phyloP scores from a whole-genome alignment of 1,140 invertebrate genomes.

The Ptiloglossa arizonensis region DNA sequence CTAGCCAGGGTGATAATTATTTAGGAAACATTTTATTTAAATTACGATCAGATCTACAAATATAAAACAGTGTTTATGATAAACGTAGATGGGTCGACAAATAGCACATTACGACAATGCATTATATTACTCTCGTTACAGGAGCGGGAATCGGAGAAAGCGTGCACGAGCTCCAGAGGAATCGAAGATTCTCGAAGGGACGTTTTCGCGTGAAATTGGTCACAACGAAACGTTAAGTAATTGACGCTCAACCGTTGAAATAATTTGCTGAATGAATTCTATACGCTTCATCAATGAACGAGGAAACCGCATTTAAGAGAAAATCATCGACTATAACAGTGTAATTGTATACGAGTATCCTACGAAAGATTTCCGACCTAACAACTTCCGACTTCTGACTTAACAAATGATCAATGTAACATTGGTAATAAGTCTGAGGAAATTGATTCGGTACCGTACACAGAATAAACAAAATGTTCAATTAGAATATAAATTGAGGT shows the following conservation, averaged over 20 bases:
- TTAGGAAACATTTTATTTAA: neutral
- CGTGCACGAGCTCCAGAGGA: neutral
- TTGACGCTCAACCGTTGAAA: neutral
- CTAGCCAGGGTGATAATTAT: neutral
- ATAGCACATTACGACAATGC: conserved; percentile 9
- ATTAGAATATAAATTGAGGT: neutral
- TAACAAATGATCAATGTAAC: neutral
- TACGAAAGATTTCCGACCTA: no score
- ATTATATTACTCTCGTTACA: neutral
- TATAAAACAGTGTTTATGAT: neutral
- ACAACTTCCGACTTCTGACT: no score
- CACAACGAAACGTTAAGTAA: neutral
- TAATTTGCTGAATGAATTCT: neutral
- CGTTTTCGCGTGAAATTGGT: conserved; percentile 24
- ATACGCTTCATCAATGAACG: neutral
- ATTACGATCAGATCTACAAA: neutral
- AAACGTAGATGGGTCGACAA: neutral
- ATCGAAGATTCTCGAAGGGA: conserved; percentile 24
- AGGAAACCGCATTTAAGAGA: neutral
- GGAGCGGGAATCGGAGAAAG: conserved; percentile 41
- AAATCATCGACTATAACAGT: neutral
- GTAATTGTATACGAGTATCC: neutral
- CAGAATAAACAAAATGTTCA: neutral
- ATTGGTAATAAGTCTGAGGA: neutral
- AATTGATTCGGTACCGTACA: neutral